phyloP scores from a whole-genome alignment of 1,140 invertebrate genomes.

The Physella acuta region DNA sequence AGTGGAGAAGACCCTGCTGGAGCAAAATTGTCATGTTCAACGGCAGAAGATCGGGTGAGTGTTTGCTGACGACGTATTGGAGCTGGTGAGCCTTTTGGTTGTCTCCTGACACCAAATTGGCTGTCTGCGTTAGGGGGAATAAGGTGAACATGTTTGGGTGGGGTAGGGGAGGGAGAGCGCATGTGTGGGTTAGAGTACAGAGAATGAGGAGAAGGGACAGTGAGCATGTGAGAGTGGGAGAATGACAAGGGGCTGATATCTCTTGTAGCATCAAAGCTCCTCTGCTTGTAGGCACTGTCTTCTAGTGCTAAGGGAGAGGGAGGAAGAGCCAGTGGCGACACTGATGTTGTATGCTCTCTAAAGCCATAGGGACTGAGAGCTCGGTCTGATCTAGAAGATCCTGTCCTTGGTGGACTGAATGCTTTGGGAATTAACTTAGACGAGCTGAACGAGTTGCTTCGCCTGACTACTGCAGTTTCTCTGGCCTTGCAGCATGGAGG shows the following conservation, averaged over 20 bases:
- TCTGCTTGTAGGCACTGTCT: slow-evolving; percentile 21
- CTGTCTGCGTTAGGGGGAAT: background rate
- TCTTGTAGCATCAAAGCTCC: background rate
- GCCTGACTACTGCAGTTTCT: slow-evolving; percentile 11
- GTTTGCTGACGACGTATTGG: slow-evolving; percentile 20
- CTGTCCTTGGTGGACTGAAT: slow-evolving; percentile 16
- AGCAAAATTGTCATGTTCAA: slow-evolving; percentile 3
- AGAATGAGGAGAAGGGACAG: slow-evolving; percentile 20
- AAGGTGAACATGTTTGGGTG: slow-evolving; percentile 7
- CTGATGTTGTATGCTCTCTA: slow-evolving; percentile 18
- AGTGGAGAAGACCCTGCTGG: slow-evolving; percentile 3
- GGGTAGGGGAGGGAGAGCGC: slow-evolving; percentile 18
- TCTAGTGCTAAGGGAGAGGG: slow-evolving; percentile 16
- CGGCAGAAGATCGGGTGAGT: slow-evolving; percentile 17
- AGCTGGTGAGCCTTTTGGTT: slow-evolving; percentile 17
- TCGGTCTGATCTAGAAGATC: slow-evolving; percentile 20
- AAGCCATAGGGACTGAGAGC: slow-evolving; percentile 12
- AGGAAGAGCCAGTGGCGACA: slow-evolving; percentile 13
- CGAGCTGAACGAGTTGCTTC: slow-evolving; percentile 23
- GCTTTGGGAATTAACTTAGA: slow-evolving; percentile 16
- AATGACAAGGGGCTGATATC: slow-evolving; percentile 14
- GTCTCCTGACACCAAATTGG: background rate
- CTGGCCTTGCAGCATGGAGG: slow-evolving; percentile 24
- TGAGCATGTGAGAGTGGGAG: slow-evolving; percentile 12
- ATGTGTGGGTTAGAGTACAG: slow-evolving; percentile 10